Percentiles rank a stretch among this genome's conserved stretches.
Conservation (phyloP, 2,888 invertebrate species). For the Drosophila rellima region DNA sequence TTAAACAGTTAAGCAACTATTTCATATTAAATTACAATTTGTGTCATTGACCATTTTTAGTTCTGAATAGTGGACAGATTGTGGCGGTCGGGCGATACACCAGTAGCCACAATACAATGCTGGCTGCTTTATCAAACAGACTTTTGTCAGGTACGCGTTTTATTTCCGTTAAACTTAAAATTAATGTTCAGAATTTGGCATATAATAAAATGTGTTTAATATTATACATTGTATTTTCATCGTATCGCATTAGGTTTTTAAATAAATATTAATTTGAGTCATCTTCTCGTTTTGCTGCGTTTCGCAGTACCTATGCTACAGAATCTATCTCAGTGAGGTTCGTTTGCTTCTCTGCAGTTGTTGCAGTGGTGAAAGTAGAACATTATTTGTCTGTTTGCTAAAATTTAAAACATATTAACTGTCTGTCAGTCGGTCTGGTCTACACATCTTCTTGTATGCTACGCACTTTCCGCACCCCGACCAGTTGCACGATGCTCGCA, state of each 20-base stretch:
- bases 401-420: conserved; percentile 62
- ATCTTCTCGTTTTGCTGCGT: neutral
- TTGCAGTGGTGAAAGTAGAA: conserved; percentile 73
- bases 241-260: neutral
- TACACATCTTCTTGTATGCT: conserved; percentile 34
- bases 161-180: conserved; percentile 10
- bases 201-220: neutral
- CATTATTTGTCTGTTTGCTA: conserved; percentile 67
- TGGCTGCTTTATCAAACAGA: neutral
- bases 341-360: conserved; percentile 17
- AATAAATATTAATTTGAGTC: neutral
- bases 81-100: neutral
- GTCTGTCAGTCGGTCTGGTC: conserved; percentile 38
- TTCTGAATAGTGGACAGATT: neutral
- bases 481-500: conserved; percentile 12
- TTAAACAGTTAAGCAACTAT: no score
- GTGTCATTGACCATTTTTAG: no score
- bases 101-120: conserved; percentile 6
- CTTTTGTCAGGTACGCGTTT: neutral
- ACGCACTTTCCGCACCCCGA: conserved; percentile 28
- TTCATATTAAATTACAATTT: no score
- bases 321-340: neutral
- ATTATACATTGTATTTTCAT: neutral
- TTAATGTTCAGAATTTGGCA: neutral
- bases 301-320: neutral